Evolutionary conservation across 2,888 invertebrate genomes (phyloP), one percentile per base, ranked within the genome.

Genomic region (Branchipolynoe longqiensis): DNA sequence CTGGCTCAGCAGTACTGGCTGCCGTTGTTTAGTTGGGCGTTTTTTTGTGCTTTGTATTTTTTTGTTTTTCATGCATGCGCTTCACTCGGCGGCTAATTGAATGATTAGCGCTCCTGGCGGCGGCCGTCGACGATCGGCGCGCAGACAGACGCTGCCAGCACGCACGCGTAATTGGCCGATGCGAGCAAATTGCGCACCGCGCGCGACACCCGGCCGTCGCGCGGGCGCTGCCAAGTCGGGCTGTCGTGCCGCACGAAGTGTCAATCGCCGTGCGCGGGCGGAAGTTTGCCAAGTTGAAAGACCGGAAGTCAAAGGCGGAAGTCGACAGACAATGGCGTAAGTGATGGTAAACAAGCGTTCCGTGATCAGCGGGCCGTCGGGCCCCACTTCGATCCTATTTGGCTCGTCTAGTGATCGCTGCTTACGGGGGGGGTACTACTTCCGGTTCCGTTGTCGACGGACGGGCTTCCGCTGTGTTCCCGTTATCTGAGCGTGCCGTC

Each of bases 251-350:
- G 48, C 78, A 78, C 78, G 78, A 78, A 78, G 48, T 54, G 78
- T 54, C 78, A 78, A 78, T 78, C 78, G 41, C 48, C 78, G 78
- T 18, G 78, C 78, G 78, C 78, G 28, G 78, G 41, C 78, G 78
- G 78, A 78, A 78, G 78, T 78, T 78, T 78, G 78, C 54, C 78
- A n/a, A 78, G 78, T 78, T 28, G 78, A 78, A 78, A 78, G 78
- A 78, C 48, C 78, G 78, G 78, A 78, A 78, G 78, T 78, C 48
- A n/a, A 40, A 78, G 48, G 78, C 4, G 78, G 78, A 78, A 78
- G 78, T 28, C 78, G 54, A 48, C 48, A 78, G 78, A 78, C 78
- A 78, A 78, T 78, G 78, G 78, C 48, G 78, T 78, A 78, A 78
- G 78, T 78, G 78, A 78, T 78, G 78, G 48, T 48, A 78, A 78